Evolutionary conservation across 1,140 invertebrate species (phyloP).

Genomic region (Cotesia chilonis): DNA sequence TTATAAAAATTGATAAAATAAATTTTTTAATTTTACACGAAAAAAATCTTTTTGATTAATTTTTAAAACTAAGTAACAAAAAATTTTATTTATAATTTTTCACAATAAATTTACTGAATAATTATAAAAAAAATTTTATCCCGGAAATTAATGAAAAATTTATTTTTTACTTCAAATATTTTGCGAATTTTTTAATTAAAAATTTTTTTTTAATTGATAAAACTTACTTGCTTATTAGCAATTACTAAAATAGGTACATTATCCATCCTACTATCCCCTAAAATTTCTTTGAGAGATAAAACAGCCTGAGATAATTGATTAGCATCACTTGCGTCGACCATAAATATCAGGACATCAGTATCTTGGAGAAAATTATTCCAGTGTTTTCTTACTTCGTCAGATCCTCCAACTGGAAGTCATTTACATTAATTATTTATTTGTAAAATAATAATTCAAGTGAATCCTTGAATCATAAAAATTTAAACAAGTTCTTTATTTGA

Average conservation of each 20-base stretch:
- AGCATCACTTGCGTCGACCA: slow-evolving; percentile 62
- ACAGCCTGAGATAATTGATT: slow-evolving; percentile 54
- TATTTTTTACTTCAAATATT: neutral
- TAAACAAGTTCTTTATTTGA: no score
- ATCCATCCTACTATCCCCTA: slow-evolving; percentile 59
- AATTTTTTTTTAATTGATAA: neutral
- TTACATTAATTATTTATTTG: slow-evolving; percentile 1
- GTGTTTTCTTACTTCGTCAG: slow-evolving; percentile 56
- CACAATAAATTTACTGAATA: no score
- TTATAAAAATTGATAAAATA: no score
- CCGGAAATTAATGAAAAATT: neutral
- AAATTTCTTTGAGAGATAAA: slow-evolving; percentile 57
- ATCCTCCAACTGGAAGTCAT: slow-evolving; percentile 58
- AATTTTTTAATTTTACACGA: no score
- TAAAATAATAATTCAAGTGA: neutral
- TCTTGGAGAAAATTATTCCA: slow-evolving; percentile 66
- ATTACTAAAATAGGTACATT: slow-evolving; percentile 60
- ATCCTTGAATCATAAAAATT: no score
- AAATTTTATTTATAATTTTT: neutral
- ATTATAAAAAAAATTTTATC: neutral
- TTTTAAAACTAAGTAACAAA: slow-evolving; percentile 22
- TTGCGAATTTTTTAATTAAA: no score
- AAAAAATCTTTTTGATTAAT: no score
- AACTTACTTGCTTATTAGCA: slow-evolving; percentile 63
- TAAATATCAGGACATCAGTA: slow-evolving; percentile 64